A percentile compares a stretch with the other conserved stretches of the same genome.
phyloP scores from a whole-genome alignment of 2,113 vertebrate genomes.

The Caretta caretta region DNA sequence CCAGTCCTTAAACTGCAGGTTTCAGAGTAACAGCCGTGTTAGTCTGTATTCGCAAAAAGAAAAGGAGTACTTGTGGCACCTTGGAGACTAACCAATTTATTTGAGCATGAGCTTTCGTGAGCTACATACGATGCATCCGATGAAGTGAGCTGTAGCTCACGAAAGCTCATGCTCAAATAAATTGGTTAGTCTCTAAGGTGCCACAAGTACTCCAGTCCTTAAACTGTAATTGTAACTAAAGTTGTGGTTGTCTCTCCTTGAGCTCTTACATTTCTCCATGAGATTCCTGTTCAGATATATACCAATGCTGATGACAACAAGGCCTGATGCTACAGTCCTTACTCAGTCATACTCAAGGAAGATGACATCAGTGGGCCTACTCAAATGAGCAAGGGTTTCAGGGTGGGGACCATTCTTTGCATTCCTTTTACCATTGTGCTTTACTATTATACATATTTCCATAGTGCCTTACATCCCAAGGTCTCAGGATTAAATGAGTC shows the following conservation, averaged over 20 bases:
- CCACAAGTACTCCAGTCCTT: background rate
- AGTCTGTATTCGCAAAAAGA: too few species aligned
- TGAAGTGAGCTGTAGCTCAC: too few species aligned
- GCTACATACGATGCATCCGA: too few species aligned
- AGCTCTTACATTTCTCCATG: background rate
- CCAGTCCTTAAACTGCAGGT: too few species aligned
- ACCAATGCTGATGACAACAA: background rate
- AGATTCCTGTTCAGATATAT: rapidly evolving
- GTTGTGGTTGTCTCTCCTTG: background rate
- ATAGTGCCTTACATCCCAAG: background rate
- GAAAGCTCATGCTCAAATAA: too few species aligned
- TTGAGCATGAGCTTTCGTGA: too few species aligned
- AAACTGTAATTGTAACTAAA: background rate
- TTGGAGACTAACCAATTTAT: too few species aligned
- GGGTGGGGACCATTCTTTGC: background rate
- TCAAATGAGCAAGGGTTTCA: background rate
- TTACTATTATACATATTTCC: background rate
- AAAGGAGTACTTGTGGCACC: too few species aligned
- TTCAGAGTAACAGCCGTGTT: too few species aligned
- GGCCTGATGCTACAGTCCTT: background rate
- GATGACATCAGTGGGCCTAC: background rate
- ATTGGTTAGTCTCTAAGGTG: too few species aligned
- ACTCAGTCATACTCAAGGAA: background rate
- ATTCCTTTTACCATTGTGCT: background rate
- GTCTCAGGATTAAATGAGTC: background rate